A percentile compares a stretch with the other conserved stretches of the same genome.
These are phyloP conservation scores for Eupithecia insigniata DNA, from an alignment of 2,888 invertebrate species.

Conservation along the genomic window DNA sequence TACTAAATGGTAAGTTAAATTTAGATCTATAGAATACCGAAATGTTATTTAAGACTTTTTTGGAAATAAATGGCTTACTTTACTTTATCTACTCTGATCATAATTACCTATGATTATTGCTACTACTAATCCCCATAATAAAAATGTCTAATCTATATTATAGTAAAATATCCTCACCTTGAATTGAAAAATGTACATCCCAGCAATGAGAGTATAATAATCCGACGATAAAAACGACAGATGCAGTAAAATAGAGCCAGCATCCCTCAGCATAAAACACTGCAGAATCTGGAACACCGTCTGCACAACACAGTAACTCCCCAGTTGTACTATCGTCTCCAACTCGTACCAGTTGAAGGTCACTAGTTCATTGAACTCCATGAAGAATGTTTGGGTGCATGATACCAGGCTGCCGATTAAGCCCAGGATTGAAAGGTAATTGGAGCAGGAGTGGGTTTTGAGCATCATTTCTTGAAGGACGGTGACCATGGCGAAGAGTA, in stretches of 20 bases:
- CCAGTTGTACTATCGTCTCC: constrained; percentile 84
- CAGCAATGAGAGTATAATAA: constrained; percentile 92
- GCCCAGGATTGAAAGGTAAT: constrained; percentile 92
- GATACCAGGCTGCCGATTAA: constrained; percentile 91
- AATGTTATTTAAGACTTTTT: no score
- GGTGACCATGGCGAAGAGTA: constrained; percentile 91
- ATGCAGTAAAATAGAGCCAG: constrained; percentile 93
- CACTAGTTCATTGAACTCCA: constrained; percentile 88
- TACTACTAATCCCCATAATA: no score
- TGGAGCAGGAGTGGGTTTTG: constrained; percentile 89
- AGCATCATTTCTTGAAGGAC: constrained; percentile 92
- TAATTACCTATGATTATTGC: no score
- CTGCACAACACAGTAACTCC: constrained; percentile 88
- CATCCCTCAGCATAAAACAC: constrained; percentile 89
- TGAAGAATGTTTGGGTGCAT: constrained; percentile 90
- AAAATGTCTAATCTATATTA: no score
- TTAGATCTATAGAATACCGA: no score
- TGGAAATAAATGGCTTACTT: no score
- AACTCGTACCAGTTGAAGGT: constrained; percentile 88
- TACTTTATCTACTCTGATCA: no score
- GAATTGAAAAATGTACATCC: constrained; percentile 91
- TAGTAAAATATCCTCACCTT: constrained; percentile 82
- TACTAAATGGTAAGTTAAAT: no score
- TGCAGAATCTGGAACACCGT: constrained; percentile 90
- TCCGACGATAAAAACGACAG: constrained; percentile 92